Conservation (phyloP, 2,888 invertebrate species). For the Chouioia cunea region DNA sequence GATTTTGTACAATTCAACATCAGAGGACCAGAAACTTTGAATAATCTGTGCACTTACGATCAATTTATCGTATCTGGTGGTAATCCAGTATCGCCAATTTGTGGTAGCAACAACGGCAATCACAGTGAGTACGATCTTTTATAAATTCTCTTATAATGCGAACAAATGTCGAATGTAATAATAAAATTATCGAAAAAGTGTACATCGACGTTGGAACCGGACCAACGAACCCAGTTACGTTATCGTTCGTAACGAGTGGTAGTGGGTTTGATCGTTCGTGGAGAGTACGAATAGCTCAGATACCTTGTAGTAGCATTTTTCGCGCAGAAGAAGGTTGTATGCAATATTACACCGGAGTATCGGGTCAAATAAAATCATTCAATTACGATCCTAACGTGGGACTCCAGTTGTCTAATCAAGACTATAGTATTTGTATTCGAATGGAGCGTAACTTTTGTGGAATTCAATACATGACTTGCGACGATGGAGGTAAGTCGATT, state of each 20-base stretch:
- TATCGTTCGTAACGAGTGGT: constrained; percentile 87
- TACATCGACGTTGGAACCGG: constrained; percentile 86
- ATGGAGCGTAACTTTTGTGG: constrained; percentile 90
- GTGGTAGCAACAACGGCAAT: constrained; percentile 84
- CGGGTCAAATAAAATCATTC: constrained; percentile 85
- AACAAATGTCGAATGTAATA: background rate
- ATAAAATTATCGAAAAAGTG: constrained; percentile 71
- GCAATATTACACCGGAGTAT: constrained; percentile 85
- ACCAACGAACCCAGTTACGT: constrained; percentile 81
- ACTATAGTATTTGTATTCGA: constrained; percentile 88
- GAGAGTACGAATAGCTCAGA: constrained; percentile 85
- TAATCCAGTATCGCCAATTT: constrained; percentile 83
- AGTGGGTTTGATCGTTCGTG: constrained; percentile 80
- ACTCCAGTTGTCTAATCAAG: constrained; percentile 87
- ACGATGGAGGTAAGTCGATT: constrained; percentile 73
- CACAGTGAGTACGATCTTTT: constrained; percentile 76
- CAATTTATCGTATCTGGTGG: constrained; percentile 89
- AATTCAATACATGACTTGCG: constrained; percentile 84
- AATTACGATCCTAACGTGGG: constrained; percentile 85
- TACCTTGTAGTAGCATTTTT: constrained; percentile 81
- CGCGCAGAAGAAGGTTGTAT: constrained; percentile 83
- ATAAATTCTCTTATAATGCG: background rate
- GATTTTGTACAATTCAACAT: constrained; percentile 85
- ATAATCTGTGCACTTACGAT: constrained; percentile 86
- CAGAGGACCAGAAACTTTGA: constrained; percentile 80